A percentile compares a stretch with the other conserved stretches of the same genome.
Conservation (phyloP, 2,113 vertebrate genomes). For the Petromus typicus region DNA sequence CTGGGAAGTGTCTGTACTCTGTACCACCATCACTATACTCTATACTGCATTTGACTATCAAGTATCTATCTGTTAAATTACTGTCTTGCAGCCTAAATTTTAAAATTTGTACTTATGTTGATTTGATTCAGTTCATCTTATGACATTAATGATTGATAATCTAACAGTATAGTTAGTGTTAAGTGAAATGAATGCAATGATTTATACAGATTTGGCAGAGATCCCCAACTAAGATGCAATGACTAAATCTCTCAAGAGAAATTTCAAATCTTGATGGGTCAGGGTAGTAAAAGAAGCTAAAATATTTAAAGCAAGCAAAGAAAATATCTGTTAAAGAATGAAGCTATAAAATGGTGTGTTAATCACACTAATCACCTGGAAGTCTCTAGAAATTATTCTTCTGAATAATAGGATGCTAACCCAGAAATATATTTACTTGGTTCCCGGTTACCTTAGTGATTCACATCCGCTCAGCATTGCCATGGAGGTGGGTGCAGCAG, state of each 20-base stretch:
- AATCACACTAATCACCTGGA: neutral
- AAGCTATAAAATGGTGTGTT: neutral
- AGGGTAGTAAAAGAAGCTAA: neutral
- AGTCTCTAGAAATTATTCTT: neutral
- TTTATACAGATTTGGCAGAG: neutral
- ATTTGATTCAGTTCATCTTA: neutral
- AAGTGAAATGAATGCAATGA: neutral
- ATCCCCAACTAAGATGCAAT: neutral
- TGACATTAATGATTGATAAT: neutral
- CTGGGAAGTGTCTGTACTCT: accelerated
- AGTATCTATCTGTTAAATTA: neutral
- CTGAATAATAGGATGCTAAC: constrained; percentile 32
- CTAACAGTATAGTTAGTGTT: neutral
- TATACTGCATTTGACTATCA: neutral
- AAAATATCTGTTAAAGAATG: neutral
- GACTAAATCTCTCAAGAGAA: neutral
- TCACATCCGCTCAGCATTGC: neutral
- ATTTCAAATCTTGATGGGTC: neutral
- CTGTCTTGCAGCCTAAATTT: neutral
- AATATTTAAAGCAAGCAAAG: neutral
- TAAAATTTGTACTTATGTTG: neutral
- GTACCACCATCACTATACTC: neutral
- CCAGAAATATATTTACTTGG: neutral
- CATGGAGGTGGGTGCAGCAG: neutral
- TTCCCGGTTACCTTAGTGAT: constrained; percentile 45